Conservation (phyloP, 2,797 vertebrate genomes). For the Fistularia commersonii region DNA sequence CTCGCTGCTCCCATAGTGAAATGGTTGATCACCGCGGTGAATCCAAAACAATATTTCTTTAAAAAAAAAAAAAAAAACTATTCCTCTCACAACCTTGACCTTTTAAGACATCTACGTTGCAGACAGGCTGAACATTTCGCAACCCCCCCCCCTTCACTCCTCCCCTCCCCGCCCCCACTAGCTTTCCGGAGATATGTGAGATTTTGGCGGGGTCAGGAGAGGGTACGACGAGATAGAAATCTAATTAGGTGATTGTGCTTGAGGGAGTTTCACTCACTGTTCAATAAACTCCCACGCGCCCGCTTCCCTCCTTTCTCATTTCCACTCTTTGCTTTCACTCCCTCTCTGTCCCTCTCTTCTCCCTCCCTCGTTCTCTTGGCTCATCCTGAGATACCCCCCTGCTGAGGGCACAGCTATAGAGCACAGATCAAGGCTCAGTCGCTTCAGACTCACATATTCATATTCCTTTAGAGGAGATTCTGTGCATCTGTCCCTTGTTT, state of each 20-base stretch:
- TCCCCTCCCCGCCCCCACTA: constrained; percentile 38
- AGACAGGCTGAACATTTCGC: constrained; percentile 49
- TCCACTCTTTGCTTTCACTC: not conserved
- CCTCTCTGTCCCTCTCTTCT: not conserved
- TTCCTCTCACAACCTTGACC: constrained; percentile 62
- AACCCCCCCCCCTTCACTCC: constrained; percentile 45
- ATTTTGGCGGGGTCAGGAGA: constrained; percentile 72
- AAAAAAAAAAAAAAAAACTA: constrained; percentile 20
- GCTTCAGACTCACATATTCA: constrained; percentile 25
- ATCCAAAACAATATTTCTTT: too few relatives aligned
- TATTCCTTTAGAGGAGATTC: constrained; percentile 32
- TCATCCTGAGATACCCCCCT: constrained; percentile 35
- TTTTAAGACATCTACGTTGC: constrained; percentile 31
- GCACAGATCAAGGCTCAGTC: constrained; percentile 45
- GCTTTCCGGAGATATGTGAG: constrained; percentile 59
- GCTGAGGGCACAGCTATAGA: constrained; percentile 51
- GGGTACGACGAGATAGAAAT: constrained; percentile 71
- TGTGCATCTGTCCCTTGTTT: constrained; percentile 3
- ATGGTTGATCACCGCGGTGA: constrained; percentile 31
- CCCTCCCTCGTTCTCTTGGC: constrained; percentile 23
- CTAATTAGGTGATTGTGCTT: constrained; percentile 79
- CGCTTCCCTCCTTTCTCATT: constrained; percentile 40
- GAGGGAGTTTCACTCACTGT: constrained; percentile 67
- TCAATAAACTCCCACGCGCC: constrained; percentile 74
- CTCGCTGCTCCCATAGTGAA: constrained; percentile 11